These are phyloP conservation scores for Condylura cristata DNA, from an alignment of 2,113 vertebrate genomes.

Conservation along the genomic window DNA sequence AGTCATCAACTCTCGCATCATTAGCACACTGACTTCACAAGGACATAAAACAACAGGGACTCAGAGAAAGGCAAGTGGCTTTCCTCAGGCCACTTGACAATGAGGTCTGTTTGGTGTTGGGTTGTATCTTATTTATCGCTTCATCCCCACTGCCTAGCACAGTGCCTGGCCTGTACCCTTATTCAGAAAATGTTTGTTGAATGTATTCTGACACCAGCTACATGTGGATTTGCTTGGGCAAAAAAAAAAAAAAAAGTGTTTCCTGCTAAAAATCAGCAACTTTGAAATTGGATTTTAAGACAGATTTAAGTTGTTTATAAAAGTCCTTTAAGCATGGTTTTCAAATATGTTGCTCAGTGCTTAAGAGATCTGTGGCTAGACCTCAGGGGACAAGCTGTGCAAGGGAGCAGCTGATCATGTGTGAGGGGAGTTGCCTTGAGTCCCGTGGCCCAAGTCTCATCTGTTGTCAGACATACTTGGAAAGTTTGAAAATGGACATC, in stretches of 20 bases:
- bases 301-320: constrained; percentile 28
- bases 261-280: not conserved
- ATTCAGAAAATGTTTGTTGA: not conserved
- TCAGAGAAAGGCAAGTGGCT: not conserved
- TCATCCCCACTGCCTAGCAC: not conserved
- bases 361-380: constrained; percentile 1
- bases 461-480: fast-evolving
- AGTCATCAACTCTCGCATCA: not conserved
- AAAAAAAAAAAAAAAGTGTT: fast-evolving
- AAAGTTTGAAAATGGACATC: not conserved
- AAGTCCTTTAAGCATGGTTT: not conserved
- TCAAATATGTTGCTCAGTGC: not conserved
- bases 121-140: not conserved
- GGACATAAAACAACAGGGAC: not conserved
- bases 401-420: not conserved
- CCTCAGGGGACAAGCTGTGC: not conserved
- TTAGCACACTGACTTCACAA: not conserved
- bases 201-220: not conserved
- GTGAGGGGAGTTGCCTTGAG: fast-evolving
- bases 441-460: not conserved
- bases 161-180: not conserved
- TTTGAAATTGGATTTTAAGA: constrained; percentile 43
- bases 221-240: not conserved
- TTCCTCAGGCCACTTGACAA: not conserved
- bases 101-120: not conserved